phyloP scores from a whole-genome alignment of 2,888 invertebrate genomes.

The Pardosa pseudoannulata region DNA sequence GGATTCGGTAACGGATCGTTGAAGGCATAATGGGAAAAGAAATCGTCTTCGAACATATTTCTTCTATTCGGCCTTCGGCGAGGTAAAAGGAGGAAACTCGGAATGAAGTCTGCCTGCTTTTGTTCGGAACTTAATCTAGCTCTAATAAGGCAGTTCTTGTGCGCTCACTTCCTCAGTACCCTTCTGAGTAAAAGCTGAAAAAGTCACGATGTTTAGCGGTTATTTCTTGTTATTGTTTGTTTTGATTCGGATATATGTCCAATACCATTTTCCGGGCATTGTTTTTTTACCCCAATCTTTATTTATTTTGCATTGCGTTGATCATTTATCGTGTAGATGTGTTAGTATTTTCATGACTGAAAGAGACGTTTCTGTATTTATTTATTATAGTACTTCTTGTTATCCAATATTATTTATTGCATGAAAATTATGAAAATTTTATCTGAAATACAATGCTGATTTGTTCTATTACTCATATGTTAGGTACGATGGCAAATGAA shows the following conservation, averaged over 20 bases:
- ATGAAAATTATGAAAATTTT: no score
- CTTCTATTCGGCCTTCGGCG: not conserved
- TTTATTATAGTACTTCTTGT: no score
- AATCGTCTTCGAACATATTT: not conserved
- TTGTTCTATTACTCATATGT: no score
- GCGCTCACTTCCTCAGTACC: not conserved
- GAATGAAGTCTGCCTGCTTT: not conserved
- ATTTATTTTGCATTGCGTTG: no score
- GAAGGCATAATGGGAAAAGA: slow-evolving; percentile 24
- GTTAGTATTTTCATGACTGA: no score
- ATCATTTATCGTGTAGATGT: no score
- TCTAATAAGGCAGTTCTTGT: not conserved
- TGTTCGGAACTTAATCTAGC: slow-evolving; percentile 1
- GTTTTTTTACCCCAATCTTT: no score
- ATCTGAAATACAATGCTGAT: no score
- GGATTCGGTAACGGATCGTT: slow-evolving; percentile 39
- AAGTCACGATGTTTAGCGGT: not conserved
- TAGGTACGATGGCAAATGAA: no score
- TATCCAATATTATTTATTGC: no score
- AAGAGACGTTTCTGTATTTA: no score
- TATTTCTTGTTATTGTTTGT: not conserved
- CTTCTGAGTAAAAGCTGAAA: not conserved
- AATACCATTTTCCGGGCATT: not conserved
- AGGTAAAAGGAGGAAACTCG: not conserved
- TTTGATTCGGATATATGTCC: not conserved